Percentiles rank a stretch among this genome's conserved stretches.
phyloP scores from a whole-genome alignment of 1,140 invertebrate genomes.

The Drosophila bocqueti region DNA sequence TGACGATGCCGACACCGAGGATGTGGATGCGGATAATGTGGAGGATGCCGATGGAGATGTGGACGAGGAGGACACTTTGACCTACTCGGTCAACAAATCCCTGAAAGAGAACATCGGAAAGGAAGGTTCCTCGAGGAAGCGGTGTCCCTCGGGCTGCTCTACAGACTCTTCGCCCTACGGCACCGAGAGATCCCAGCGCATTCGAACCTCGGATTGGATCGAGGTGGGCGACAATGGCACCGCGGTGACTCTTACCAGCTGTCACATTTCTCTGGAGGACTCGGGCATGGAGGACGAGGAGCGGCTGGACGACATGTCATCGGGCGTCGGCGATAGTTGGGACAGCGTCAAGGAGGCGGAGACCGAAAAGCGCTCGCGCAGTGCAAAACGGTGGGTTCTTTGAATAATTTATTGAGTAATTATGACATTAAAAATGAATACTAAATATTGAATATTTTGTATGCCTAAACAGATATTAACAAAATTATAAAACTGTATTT shows the following conservation, averaged over 20 bases:
- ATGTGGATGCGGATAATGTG: constrained; percentile 80
- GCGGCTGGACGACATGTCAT: constrained; percentile 83
- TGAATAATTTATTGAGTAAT: neutral
- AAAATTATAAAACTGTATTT: no score
- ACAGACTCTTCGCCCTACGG: constrained; percentile 84
- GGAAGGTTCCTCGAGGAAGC: constrained; percentile 65
- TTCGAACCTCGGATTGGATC: constrained; percentile 83
- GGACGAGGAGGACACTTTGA: constrained; percentile 72
- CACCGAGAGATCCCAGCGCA: constrained; percentile 82
- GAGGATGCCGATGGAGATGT: constrained; percentile 76
- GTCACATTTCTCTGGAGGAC: constrained; percentile 84
- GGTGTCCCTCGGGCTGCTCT: constrained; percentile 82
- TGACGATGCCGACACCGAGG: constrained; percentile 72
- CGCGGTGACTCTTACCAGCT: constrained; percentile 79
- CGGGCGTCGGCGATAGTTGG: constrained; percentile 85
- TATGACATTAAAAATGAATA: neutral
- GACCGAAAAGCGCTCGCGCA: constrained; percentile 76
- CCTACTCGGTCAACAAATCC: constrained; percentile 65
- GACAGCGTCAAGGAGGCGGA: constrained; percentile 84
- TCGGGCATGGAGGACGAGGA: constrained; percentile 85
- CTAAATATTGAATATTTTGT: neutral
- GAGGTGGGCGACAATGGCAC: constrained; percentile 85
- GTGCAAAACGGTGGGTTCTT: constrained; percentile 76
- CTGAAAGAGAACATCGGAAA: constrained; percentile 53
- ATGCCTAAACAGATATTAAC: no score